Conservation (phyloP, 1,140 invertebrate species). For the Diplogasteroides magnus region DNA sequence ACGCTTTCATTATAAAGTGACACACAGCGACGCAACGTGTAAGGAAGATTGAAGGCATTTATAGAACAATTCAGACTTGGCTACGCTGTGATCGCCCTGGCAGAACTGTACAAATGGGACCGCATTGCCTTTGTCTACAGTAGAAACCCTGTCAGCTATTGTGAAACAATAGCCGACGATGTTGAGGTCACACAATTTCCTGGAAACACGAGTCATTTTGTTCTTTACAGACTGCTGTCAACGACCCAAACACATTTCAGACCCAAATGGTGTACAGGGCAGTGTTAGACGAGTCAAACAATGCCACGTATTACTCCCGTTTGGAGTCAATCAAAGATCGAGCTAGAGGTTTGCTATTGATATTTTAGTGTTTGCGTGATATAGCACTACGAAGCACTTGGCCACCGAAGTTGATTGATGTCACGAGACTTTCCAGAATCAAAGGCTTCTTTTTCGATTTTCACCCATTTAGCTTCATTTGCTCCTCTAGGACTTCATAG, state of each 20-base stretch:
- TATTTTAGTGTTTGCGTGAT: background rate
- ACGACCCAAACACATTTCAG: background rate
- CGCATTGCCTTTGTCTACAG: background rate
- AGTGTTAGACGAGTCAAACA: background rate
- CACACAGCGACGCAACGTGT: no score
- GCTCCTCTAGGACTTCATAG: no score
- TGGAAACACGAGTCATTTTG: no score
- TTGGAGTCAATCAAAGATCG: background rate
- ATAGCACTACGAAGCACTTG: no score
- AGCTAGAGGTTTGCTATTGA: background rate
- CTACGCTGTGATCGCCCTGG: background rate
- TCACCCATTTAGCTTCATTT: no score
- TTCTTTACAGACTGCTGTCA: background rate
- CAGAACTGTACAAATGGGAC: background rate
- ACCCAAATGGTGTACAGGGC: background rate
- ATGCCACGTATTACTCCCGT: no score
- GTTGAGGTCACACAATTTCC: no score
- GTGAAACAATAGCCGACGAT: background rate
- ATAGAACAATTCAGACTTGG: background rate
- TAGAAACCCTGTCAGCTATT: background rate
- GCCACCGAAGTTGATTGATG: no score
- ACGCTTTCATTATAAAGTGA: background rate
- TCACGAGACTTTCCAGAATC: no score
- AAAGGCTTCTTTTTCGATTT: no score
- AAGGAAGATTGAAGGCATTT: no score